These are phyloP conservation scores for Cygnus buccinator DNA, from an alignment of 2,113 vertebrate species.

Conservation along the genomic window DNA sequence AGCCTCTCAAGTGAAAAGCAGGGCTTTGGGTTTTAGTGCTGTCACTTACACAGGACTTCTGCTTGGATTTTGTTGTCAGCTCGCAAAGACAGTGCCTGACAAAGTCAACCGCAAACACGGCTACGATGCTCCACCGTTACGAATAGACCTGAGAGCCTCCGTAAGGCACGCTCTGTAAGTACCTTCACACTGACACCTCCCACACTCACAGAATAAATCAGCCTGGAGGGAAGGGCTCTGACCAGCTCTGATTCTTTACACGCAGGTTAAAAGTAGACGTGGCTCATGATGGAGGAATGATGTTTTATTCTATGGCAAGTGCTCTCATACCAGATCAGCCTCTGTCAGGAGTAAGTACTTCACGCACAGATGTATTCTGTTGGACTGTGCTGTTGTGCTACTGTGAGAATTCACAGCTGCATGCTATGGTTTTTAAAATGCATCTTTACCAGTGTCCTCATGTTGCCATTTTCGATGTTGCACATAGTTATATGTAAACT, in stretches of 20 bases:
- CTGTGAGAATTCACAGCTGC: neutral
- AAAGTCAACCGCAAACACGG: constrained; percentile 79
- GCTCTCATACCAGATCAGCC: constrained; percentile 78
- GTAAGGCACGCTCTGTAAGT: constrained; percentile 83
- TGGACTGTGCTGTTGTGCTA: neutral
- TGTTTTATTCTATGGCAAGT: constrained; percentile 82
- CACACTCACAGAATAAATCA: accelerated
- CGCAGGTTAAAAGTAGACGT: constrained; percentile 83
- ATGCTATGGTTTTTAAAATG: neutral
- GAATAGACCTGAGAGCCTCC: constrained; percentile 78
- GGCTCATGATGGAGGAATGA: constrained; percentile 72
- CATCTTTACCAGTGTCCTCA: neutral
- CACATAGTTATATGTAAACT: neutral
- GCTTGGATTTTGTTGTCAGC: constrained; percentile 62
- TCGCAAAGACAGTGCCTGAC: constrained; percentile 66
- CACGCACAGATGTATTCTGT: accelerated
- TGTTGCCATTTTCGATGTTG: neutral
- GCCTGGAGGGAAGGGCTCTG: neutral
- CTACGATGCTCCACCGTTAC: constrained; percentile 76
- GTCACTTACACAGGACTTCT: neutral
- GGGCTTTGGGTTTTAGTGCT: neutral
- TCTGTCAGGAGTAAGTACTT: constrained; percentile 60
- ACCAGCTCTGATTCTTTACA: neutral
- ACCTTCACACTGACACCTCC: accelerated
- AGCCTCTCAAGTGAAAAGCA: accelerated